These are phyloP conservation scores for Priapulus caudatus DNA, from an alignment of 2,888 invertebrate species.

Conservation along the genomic window DNA sequence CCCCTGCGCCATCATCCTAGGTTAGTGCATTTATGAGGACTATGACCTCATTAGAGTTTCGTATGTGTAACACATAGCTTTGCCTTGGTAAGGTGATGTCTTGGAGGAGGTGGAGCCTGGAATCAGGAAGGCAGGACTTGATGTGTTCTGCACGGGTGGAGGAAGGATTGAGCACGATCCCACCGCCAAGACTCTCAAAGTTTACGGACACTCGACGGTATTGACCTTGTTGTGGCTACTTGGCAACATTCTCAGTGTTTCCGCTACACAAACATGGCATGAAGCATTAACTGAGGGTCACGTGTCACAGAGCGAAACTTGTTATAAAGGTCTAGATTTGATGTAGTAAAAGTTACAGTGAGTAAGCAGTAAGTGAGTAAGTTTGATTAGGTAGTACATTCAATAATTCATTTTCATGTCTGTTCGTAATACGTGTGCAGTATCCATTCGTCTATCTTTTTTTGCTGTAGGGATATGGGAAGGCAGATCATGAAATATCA, in stretches of 20 bases:
- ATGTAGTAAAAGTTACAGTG: too few species aligned
- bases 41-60: too few species aligned
- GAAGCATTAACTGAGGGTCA: too few species aligned
- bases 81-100: constrained; percentile 80
- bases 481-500: constrained; percentile 70
- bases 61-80: too few species aligned
- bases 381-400: too few species aligned
- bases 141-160: constrained; percentile 76
- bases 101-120: constrained; percentile 47
- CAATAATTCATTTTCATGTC: background rate
- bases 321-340: too few species aligned
- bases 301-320: too few species aligned
- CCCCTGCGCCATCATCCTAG: too few species aligned
- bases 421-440: constrained; percentile 1
- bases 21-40: too few species aligned
- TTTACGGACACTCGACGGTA: constrained; percentile 84
- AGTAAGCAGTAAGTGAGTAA: too few species aligned
- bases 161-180: constrained; percentile 78
- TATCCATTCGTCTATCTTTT: constrained; percentile 2
- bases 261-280: too few species aligned
- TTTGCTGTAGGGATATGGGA: constrained; percentile 54
- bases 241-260: background rate
- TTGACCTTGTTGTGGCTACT: constrained; percentile 9
- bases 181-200: constrained; percentile 59
- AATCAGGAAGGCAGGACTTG: constrained; percentile 43